phyloP scores from a whole-genome alignment of 2,888 invertebrate genomes.

The Eilema sororculum region DNA sequence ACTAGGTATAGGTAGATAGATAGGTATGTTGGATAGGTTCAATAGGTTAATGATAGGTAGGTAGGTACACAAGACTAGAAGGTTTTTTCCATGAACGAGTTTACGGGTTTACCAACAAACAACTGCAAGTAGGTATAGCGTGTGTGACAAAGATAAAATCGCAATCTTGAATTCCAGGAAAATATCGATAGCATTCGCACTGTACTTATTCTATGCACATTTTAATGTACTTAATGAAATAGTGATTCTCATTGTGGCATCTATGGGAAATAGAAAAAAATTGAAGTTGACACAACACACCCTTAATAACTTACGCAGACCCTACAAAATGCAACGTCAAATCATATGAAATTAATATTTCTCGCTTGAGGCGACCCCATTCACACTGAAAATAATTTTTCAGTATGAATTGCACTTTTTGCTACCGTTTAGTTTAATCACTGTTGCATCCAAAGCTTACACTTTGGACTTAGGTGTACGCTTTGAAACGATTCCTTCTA shows the following conservation, averaged over 20 bases:
- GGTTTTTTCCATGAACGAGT: conserved; percentile 31
- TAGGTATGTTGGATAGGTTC: no score
- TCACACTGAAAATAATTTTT: no score
- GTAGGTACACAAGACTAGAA: no score
- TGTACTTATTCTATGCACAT: neutral
- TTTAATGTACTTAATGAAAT: no score
- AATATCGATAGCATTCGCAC: conserved; percentile 15
- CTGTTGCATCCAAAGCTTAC: neutral
- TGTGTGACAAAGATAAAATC: conserved; percentile 39
- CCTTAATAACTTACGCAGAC: neutral
- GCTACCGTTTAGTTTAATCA: no score
- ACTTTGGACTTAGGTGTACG: neutral
- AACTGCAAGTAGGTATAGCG: conserved; percentile 11
- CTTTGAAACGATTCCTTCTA: no score
- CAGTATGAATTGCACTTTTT: no score
- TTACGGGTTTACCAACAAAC: conserved; percentile 21
- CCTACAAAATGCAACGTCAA: neutral
- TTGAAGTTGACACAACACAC: neutral
- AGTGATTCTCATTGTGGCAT: no score
- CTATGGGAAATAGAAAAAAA: neutral
- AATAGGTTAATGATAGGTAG: no score
- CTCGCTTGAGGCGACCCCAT: no score
- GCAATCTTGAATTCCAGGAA: conserved; percentile 25
- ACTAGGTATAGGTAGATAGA: no score
- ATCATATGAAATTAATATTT: no score